phyloP scores from a whole-genome alignment of 1,140 invertebrate genomes.

The Grapholita molesta region DNA sequence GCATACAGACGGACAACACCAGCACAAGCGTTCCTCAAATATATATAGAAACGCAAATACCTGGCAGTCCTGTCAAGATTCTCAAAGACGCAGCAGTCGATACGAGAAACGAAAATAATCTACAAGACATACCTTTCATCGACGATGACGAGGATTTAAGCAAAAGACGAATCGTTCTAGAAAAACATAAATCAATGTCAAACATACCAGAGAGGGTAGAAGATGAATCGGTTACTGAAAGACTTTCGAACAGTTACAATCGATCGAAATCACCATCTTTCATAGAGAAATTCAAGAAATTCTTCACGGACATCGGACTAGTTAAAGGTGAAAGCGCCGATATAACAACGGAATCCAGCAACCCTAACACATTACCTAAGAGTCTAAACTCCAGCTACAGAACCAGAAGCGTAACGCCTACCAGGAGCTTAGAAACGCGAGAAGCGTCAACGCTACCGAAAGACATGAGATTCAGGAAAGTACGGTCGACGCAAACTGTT shows the following conservation, averaged over 20 bases:
- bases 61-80: slow-evolving; percentile 40
- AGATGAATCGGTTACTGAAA: slow-evolving; percentile 56
- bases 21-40: slow-evolving; percentile 68
- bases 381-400: slow-evolving; percentile 56
- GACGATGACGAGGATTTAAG: slow-evolving; percentile 60
- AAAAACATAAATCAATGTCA: slow-evolving; percentile 67
- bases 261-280: slow-evolving; percentile 68
- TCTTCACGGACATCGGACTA: slow-evolving; percentile 66
- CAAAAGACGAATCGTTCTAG: slow-evolving; percentile 45
- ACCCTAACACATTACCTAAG: slow-evolving; percentile 56
- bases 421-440: slow-evolving; percentile 34
- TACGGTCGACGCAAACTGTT: slow-evolving; percentile 62
- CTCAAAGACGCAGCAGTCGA: slow-evolving; percentile 65
- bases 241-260: slow-evolving; percentile 59
- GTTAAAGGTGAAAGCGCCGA: slow-evolving; percentile 49
- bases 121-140: slow-evolving; percentile 71
- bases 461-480: slow-evolving; percentile 70
- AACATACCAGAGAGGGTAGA: slow-evolving; percentile 66
- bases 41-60: slow-evolving; percentile 48
- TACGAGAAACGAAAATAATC: slow-evolving; percentile 66
- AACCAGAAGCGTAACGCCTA: slow-evolving; percentile 50
- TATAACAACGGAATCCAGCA: slow-evolving; percentile 18
- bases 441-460: slow-evolving; percentile 66
- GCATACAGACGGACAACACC: slow-evolving; percentile 69
- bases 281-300: slow-evolving; percentile 69